Percentiles rank a stretch among this genome's conserved stretches.
Evolutionary conservation across 2,888 invertebrate species (phyloP).

Genomic region (Eupeodes luniger): DNA sequence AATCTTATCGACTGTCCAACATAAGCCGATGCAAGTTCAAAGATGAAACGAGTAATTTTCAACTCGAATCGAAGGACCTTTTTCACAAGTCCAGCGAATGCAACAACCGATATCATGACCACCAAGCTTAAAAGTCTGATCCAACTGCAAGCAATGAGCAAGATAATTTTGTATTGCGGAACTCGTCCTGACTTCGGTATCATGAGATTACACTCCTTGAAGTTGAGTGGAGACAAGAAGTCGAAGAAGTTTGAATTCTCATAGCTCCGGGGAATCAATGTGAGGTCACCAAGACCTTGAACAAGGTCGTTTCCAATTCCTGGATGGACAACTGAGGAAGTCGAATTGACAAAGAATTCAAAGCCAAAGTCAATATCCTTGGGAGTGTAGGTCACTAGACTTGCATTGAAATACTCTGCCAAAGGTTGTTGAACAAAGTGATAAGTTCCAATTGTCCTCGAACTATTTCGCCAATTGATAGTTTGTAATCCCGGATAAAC

Average conservation of each 20-base stretch:
- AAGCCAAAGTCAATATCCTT: conserved; percentile 48
- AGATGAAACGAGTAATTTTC: conserved; percentile 21
- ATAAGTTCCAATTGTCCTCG: conserved; percentile 25
- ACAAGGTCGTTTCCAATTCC: conserved; percentile 59
- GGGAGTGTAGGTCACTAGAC: conserved; percentile 3
- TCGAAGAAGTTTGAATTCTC: conserved; percentile 59
- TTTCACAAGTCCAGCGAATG: conserved; percentile 27
- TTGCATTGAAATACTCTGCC: conserved; percentile 59
- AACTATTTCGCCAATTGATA: conserved; percentile 30
- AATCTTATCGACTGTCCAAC: conserved; percentile 55
- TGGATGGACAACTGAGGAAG: conserved; percentile 41
- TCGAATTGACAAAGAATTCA: conserved; percentile 44
- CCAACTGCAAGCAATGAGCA: conserved; percentile 47
- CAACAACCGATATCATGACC: conserved; percentile 3
- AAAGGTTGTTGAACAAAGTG: conserved; percentile 32
- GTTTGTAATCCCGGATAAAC: conserved; percentile 57
- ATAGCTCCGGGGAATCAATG: conserved; percentile 19
- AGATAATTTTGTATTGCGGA: conserved; percentile 54
- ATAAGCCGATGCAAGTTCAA: conserved; percentile 51
- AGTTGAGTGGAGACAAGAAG: conserved; percentile 29
- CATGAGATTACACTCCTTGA: conserved; percentile 49
- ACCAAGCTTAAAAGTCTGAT: conserved; percentile 30
- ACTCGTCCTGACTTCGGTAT: conserved; percentile 56
- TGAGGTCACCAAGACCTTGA: conserved; percentile 29
- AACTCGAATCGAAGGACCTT: conserved; percentile 24